Evolutionary conservation across 2,113 vertebrate genomes (phyloP), one percentile per base, ranked within the genome.

Genomic region (Ictidomys tridecemlineatus): DNA sequence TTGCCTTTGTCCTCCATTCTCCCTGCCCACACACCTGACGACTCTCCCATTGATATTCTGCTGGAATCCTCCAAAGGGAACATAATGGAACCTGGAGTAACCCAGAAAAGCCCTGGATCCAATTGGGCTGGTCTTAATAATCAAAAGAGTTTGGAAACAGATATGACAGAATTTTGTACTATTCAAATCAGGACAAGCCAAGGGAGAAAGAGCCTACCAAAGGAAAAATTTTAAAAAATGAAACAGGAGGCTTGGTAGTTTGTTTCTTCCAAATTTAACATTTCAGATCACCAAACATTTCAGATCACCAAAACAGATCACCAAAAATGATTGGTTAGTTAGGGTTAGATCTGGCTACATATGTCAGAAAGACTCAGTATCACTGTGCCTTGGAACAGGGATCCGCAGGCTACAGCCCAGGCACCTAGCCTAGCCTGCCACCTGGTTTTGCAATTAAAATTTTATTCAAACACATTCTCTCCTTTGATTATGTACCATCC

Each of bases 1-100:
- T 96, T 91, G 90, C 53, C 89, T 95, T 85, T 94, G 70, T 56
- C 96, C 80, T 96, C 86, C 18, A n/a, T 92, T 96, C 96, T 97
- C n/a, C 85, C 77, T 86, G 94, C 69, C 53, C 97, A 97, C 85
- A 96, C 42, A 42, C 69, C 88, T 74, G 77, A 83, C 34, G 32
- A 37, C 76, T 67, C 37, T 73, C 72, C 77, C 76, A 86, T 65
- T 96, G 88, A 34, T 79, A 85, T 93, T 92, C 88, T 58, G 17
- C 76, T 90, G 84, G 85, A 89, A 96, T 92, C 58, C 67, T 97
- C 92, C 79, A 84, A 88, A 94, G 4, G 10, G 84, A 97, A 95
- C 73, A 93, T 42, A 97, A 92, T 91, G n/a, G 30, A 93, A 84
- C 69, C 22, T 78, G 95, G 58, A 84, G 65, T 97, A 78, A 98